phyloP scores from a whole-genome alignment of 2,113 vertebrate genomes.

The Petromus typicus region DNA sequence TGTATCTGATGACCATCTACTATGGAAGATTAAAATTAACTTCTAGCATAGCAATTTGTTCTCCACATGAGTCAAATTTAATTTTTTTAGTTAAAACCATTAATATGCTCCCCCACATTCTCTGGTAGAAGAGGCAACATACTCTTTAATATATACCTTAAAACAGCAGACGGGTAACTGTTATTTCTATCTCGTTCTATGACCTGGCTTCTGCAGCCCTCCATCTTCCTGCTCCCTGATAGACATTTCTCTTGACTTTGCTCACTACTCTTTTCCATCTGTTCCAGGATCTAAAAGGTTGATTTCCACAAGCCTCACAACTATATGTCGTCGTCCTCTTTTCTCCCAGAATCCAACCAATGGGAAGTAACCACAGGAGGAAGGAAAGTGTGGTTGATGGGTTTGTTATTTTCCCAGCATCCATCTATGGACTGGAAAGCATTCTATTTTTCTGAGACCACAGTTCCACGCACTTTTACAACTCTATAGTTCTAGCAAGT shows the following conservation, averaged over 20 bases:
- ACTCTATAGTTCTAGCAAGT: background rate
- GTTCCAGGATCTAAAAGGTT: background rate
- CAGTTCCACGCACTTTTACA: background rate
- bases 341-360: background rate
- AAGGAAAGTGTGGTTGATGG: background rate
- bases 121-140: conserved; percentile 9
- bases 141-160: background rate
- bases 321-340: background rate
- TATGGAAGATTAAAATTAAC: background rate
- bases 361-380: background rate
- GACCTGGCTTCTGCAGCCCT: background rate
- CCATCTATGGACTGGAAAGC: background rate
- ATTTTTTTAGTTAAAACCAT: conserved; percentile 29
- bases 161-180: background rate
- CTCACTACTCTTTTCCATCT: background rate
- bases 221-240: background rate
- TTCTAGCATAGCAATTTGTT: background rate
- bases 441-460: background rate
- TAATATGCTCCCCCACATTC: background rate
- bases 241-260: background rate
- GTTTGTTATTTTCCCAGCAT: background rate
- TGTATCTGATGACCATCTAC: background rate
- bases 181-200: background rate
- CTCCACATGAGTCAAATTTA: background rate
- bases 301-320: background rate